A percentile compares a stretch with the other conserved stretches of the same genome.
Evolutionary conservation across 2,113 vertebrate species (phyloP).

Genomic region (Pica pica): DNA sequence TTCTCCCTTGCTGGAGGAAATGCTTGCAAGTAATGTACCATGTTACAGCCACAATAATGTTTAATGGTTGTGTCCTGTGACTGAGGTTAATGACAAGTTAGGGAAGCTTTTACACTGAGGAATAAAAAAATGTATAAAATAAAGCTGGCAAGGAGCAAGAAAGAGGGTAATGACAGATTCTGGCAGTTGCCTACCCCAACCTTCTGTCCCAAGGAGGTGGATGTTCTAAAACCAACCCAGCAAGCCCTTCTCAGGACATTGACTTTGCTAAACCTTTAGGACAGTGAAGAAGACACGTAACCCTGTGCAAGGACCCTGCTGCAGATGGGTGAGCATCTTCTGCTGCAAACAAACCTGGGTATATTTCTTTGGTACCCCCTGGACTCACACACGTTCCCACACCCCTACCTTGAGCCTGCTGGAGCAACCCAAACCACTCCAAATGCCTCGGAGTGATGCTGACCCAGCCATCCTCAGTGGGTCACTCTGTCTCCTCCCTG

Average conservation of each 20-base stretch:
- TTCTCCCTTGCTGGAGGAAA: background rate
- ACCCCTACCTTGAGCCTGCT: background rate
- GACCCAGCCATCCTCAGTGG: background rate
- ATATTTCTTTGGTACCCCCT: background rate
- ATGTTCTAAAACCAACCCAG: background rate
- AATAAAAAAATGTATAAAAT: background rate
- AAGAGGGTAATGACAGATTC: background rate
- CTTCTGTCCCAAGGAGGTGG: background rate
- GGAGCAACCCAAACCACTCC: background rate
- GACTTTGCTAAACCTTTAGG: background rate
- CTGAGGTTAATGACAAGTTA: constrained; percentile 52
- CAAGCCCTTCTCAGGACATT: background rate
- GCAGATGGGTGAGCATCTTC: background rate
- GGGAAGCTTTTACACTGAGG: background rate
- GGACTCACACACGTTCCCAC: background rate
- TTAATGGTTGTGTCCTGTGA: constrained; percentile 33
- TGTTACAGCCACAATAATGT: constrained; percentile 50
- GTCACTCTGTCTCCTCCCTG: background rate
- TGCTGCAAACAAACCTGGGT: background rate
- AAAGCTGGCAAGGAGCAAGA: background rate
- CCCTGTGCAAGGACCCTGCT: background rate
- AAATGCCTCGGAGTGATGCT: accelerated
- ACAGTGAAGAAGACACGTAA: background rate
- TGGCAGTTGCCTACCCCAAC: background rate
- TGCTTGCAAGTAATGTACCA: constrained; percentile 32